A percentile compares a stretch with the other conserved stretches of the same genome.
Evolutionary conservation across 2,797 vertebrate species (phyloP).

Genomic region (Prionace glauca): DNA sequence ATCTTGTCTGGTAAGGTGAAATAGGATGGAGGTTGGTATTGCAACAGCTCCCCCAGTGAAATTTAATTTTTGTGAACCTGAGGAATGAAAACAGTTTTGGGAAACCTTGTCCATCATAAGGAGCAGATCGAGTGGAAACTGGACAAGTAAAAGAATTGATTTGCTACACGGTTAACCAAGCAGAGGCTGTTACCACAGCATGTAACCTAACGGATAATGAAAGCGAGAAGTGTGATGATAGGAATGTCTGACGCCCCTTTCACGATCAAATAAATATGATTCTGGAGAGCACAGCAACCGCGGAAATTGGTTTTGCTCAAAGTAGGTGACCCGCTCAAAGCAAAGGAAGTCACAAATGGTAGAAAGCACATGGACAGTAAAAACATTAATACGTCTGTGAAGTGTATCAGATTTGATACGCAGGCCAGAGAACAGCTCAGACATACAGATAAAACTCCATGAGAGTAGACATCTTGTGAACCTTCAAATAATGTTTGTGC

Average conservation of each 20-base stretch:
- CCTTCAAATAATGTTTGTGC: not conserved
- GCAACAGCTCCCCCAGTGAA: not conserved
- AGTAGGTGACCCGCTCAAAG: not conserved
- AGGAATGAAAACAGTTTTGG: not conserved
- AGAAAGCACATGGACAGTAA: not conserved
- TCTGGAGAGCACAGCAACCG: not conserved
- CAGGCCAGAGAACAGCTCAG: not conserved
- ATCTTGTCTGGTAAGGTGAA: not conserved
- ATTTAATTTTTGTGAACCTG: conserved; percentile 9
- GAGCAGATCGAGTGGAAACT: not conserved
- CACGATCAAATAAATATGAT: not conserved
- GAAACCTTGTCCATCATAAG: not conserved
- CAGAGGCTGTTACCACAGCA: not conserved
- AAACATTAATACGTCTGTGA: not conserved
- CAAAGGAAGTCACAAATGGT: not conserved
- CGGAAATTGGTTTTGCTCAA: not conserved
- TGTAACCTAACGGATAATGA: not conserved
- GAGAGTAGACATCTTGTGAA: not conserved
- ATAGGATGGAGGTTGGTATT: not conserved
- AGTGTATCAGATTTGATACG: not conserved
- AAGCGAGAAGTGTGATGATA: not conserved
- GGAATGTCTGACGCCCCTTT: not conserved
- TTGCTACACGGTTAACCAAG: not conserved
- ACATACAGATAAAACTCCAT: not conserved
- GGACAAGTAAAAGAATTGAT: conserved; percentile 4